phyloP scores from a whole-genome alignment of 2,888 invertebrate species.

The Syrphus vitripennis region DNA sequence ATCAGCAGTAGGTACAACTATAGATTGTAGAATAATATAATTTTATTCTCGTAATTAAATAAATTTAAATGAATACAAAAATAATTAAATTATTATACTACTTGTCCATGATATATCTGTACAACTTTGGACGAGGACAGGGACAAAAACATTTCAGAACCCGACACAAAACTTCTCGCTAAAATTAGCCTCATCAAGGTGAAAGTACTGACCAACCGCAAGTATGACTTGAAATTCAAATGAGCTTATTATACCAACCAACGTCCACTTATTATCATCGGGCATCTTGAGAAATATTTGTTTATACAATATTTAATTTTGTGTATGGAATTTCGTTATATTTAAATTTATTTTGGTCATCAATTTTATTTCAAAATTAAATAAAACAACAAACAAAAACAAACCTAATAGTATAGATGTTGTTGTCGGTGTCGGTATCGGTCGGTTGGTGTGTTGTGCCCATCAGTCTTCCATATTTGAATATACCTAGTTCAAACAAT shows the following conservation, averaged over 20 bases:
- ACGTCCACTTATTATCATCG: neutral
- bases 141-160: neutral
- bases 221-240: conserved; percentile 36
- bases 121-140: neutral
- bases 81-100: neutral
- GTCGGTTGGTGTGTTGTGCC: neutral
- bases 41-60: conserved; percentile 46
- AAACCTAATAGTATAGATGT: no score
- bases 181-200: conserved; percentile 6
- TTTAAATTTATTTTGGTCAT: conserved; percentile 51
- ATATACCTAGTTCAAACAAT: conserved; percentile 6
- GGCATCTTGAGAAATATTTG: conserved; percentile 19
- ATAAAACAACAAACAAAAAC: neutral
- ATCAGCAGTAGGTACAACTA: neutral
- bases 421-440: neutral
- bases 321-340: conserved; percentile 26
- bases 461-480: conserved; percentile 42
- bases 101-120: conserved; percentile 28
- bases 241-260: conserved; percentile 23
- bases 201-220: conserved; percentile 23
- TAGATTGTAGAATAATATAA: conserved; percentile 9
- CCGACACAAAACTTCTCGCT: neutral
- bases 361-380: neutral
- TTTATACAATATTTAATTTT: no score
- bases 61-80: conserved; percentile 48